These are phyloP conservation scores for Penaeus monodon DNA, from an alignment of 2,888 invertebrate genomes.

Conservation along the genomic window DNA sequence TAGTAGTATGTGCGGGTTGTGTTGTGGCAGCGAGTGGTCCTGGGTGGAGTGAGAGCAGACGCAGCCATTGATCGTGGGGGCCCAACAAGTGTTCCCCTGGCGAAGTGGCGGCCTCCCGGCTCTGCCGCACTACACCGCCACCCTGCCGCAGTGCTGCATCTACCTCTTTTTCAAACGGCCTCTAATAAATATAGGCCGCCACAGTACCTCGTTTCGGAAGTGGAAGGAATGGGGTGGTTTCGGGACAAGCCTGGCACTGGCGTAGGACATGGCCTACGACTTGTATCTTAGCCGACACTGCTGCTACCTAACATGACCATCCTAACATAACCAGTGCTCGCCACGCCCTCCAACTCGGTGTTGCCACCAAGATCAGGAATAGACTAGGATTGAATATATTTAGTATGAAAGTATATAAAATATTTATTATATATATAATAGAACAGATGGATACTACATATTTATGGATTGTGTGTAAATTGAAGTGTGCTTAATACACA, in stretches of 20 bases:
- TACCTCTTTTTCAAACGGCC: constrained; percentile 17
- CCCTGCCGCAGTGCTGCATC: constrained; percentile 58
- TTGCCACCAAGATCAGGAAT: not conserved
- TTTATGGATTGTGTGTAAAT: too few species aligned
- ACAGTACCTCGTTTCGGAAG: too few species aligned
- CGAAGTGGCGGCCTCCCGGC: constrained; percentile 56
- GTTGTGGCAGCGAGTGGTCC: constrained; percentile 38
- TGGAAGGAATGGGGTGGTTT: too few species aligned
- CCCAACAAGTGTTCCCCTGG: constrained; percentile 61
- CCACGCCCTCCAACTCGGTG: not conserved
- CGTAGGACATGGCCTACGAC: too few species aligned
- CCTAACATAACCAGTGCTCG: not conserved
- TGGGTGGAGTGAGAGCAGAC: constrained; percentile 40
- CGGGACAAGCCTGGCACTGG: too few species aligned
- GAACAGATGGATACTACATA: too few species aligned
- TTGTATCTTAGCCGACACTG: too few species aligned
- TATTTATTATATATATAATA: not conserved
- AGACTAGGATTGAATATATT: not conserved
- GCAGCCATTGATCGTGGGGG: constrained; percentile 58
- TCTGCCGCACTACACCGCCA: constrained; percentile 58
- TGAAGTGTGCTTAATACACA: too few species aligned
- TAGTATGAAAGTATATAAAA: constrained; percentile 26
- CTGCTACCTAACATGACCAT: too few species aligned
- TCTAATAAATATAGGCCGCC: too few species aligned
- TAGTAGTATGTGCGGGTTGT: constrained; percentile 10